Conservation (phyloP, 2,797 vertebrate genomes). For the Thalassophryne amazonica region DNA sequence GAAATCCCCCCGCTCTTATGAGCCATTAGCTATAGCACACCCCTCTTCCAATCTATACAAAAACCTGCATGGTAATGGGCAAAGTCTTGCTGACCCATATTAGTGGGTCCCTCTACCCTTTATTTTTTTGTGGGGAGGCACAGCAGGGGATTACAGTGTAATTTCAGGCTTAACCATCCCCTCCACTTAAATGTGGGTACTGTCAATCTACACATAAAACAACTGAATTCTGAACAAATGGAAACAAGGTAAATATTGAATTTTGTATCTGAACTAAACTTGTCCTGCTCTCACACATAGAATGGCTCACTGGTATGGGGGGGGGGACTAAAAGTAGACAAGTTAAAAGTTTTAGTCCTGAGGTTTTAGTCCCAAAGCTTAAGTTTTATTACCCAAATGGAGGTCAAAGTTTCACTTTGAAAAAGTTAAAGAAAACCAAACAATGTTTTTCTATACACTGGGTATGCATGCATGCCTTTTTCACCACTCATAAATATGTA, state of each 20-base stretch:
- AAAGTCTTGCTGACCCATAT: conserved; percentile 74
- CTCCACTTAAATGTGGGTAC: conserved; percentile 29
- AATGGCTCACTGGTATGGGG: no score
- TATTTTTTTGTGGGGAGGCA: conserved; percentile 15
- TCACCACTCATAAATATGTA: conserved; percentile 72
- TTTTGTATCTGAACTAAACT: conserved; percentile 19
- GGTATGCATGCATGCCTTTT: conserved; percentile 29
- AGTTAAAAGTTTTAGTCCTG: conserved; percentile 10
- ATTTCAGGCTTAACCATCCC: conserved; percentile 45
- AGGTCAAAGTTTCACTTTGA: conserved; percentile 16
- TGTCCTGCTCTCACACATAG: not conserved
- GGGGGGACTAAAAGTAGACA: no score
- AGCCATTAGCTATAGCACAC: no score
- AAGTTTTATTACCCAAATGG: conserved; percentile 7
- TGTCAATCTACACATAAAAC: no score
- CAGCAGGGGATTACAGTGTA: conserved; percentile 41
- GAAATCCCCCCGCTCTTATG: conserved; percentile 33
- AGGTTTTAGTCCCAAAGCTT: conserved; percentile 3
- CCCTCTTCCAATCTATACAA: conserved; percentile 69
- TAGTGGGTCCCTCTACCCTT: conserved; percentile 35
- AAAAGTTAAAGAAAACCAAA: conserved; percentile 27
- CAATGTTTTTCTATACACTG: conserved; percentile 18
- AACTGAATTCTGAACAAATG: no score
- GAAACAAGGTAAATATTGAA: conserved; percentile 17
- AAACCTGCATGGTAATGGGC: conserved; percentile 75